Evolutionary conservation across 2,797 vertebrate species (phyloP).

Genomic region (Nothura maculosa): DNA sequence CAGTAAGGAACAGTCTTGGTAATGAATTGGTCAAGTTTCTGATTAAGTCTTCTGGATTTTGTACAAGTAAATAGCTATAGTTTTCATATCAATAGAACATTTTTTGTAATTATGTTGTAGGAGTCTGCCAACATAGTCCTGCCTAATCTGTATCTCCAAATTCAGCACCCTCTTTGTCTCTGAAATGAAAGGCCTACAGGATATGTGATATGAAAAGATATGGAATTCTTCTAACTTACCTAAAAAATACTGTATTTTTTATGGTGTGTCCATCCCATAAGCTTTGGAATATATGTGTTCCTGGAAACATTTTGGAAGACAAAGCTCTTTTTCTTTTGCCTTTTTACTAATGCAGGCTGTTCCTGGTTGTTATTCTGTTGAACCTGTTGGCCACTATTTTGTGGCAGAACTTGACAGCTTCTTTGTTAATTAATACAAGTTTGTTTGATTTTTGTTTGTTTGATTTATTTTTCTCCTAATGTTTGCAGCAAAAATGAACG

Average conservation of each 20-base stretch:
- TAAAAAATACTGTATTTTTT: background rate
- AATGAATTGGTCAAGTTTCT: background rate
- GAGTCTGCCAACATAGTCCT: background rate
- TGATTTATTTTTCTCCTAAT: accelerated
- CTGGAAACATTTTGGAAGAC: background rate
- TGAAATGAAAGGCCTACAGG: background rate
- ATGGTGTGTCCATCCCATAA: background rate
- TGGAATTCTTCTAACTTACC: background rate
- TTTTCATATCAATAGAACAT: constrained; percentile 27
- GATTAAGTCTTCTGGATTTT: background rate
- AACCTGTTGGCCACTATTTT: background rate
- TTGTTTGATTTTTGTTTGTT: background rate
- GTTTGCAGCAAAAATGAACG: background rate
- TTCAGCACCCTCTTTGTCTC: background rate
- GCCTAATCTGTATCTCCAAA: background rate
- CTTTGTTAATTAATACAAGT: background rate
- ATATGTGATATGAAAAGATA: background rate
- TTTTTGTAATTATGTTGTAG: background rate
- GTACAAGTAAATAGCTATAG: constrained; percentile 15
- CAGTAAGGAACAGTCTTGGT: background rate
- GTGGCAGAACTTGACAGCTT: background rate
- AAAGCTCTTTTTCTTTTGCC: background rate
- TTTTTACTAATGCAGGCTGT: background rate
- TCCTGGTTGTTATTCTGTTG: background rate
- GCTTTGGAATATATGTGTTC: background rate